A percentile compares a stretch with the other conserved stretches of the same genome.
These are phyloP conservation scores for Amphiprion percula DNA, from an alignment of 2,113 vertebrate species.

Conservation along the genomic window DNA sequence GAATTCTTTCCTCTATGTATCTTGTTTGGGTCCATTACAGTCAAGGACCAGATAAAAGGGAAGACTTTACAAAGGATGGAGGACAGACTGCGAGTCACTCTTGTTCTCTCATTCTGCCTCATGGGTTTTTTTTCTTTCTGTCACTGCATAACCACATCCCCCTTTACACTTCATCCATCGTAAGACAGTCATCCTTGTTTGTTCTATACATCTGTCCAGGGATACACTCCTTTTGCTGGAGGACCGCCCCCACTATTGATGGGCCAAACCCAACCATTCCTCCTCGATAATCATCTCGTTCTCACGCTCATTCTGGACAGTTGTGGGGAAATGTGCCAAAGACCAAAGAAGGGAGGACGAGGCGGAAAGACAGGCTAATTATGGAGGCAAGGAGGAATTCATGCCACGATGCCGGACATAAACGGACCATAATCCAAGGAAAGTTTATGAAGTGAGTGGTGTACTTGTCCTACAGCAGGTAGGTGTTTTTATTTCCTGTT, in stretches of 20 bases:
- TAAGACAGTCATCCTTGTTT: slow-evolving; percentile 28
- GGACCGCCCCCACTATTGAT: slow-evolving; percentile 74
- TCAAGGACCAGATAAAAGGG: not conserved
- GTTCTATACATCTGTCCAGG: slow-evolving; percentile 46
- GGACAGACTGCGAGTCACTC: not conserved
- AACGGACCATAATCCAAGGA: not conserved
- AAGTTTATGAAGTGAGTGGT: not conserved
- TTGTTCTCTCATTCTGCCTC: not conserved
- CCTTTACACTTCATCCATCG: slow-evolving; percentile 76
- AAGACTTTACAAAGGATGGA: not conserved
- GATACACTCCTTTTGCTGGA: slow-evolving; percentile 54
- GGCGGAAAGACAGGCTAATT: not conserved
- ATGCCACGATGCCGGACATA: slow-evolving; percentile 2
- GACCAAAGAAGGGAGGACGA: slow-evolving; percentile 10
- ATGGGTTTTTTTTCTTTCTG: slow-evolving; percentile 15
- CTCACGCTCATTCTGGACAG: slow-evolving; percentile 27
- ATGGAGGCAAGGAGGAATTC: slow-evolving; percentile 24
- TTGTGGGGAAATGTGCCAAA: slow-evolving; percentile 11
- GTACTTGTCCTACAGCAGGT: slow-evolving; percentile 67
- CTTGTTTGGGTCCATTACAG: slow-evolving; percentile 1
- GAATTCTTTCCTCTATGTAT: not conserved
- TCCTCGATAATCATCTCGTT: not conserved
- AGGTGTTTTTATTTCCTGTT: slow-evolving; percentile 5
- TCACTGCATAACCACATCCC: slow-evolving; percentile 42
- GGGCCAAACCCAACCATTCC: slow-evolving; percentile 47